These are phyloP conservation scores for Lucifuga dentata DNA, from an alignment of 2,113 vertebrate species.

Conservation along the genomic window DNA sequence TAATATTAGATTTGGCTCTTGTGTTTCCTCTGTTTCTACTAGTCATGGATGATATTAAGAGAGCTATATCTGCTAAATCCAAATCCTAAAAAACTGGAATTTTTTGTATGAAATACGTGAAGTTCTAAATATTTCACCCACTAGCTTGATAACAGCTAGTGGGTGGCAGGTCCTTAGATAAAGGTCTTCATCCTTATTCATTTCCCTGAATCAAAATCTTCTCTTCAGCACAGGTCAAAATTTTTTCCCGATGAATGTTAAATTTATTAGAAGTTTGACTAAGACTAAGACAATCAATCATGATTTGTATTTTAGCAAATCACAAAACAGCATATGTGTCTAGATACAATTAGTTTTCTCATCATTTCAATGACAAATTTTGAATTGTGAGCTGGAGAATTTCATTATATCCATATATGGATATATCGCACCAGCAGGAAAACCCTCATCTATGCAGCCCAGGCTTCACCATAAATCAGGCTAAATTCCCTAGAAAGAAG, in stretches of 20 bases:
- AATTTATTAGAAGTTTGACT: conserved; percentile 43
- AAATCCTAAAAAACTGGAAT: conserved; percentile 51
- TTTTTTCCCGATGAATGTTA: conserved; percentile 53
- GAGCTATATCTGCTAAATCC: conserved; percentile 50
- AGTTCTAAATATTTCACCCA: conserved; percentile 66
- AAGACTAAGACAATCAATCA: conserved; percentile 40
- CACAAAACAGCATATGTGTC: conserved; percentile 55
- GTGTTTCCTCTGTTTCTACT: conserved; percentile 38
- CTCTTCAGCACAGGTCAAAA: conserved; percentile 49
- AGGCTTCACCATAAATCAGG: conserved; percentile 76
- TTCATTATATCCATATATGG: conserved; percentile 60
- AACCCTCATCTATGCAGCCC: conserved; percentile 64
- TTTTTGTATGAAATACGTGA: conserved; percentile 44
- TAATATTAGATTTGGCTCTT: conserved; percentile 56
- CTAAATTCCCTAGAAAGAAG: conserved; percentile 78
- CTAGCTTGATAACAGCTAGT: conserved; percentile 61
- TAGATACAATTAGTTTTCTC: conserved; percentile 65
- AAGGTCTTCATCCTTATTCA: conserved; percentile 55
- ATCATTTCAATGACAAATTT: conserved; percentile 66
- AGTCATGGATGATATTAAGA: conserved; percentile 39
- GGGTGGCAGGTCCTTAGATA: conserved; percentile 60
- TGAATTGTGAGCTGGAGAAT: conserved; percentile 49
- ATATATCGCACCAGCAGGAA: conserved; percentile 62
- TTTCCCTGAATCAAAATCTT: conserved; percentile 59
- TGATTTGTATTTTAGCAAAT: conserved; percentile 54